These are phyloP conservation scores for Laothoe populi DNA, from an alignment of 2,888 invertebrate genomes.

Conservation along the genomic window DNA sequence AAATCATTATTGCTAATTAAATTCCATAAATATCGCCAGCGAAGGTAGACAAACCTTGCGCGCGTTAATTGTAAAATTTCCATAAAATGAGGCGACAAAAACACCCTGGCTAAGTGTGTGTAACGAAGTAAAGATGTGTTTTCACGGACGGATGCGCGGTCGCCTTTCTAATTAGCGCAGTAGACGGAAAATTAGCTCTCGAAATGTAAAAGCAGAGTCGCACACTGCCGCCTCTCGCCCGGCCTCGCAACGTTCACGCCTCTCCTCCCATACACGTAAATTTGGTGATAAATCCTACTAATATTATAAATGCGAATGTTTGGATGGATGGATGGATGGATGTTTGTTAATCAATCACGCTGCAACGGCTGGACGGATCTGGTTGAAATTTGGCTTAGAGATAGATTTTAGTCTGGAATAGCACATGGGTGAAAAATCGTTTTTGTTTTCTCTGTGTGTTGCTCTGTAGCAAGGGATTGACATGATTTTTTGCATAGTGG, in stretches of 20 bases:
- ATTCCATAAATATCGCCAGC: not conserved
- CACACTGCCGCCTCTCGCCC: slow-evolving; percentile 6
- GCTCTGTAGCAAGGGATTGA: no score
- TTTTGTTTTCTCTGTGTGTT: no score
- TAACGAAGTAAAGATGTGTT: slow-evolving; percentile 31
- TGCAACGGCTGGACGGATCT: no score
- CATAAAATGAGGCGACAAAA: slow-evolving; percentile 12
- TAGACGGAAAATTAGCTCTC: slow-evolving; percentile 44
- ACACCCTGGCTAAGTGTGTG: slow-evolving; percentile 20
- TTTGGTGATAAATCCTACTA: not conserved
- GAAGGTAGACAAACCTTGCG: not conserved
- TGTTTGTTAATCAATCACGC: no score
- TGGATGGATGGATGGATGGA: no score
- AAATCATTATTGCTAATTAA: not conserved
- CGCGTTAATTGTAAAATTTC: slow-evolving; percentile 15
- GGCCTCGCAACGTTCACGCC: not conserved
- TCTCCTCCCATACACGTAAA: not conserved
- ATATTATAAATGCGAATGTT: no score
- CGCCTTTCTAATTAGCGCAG: slow-evolving; percentile 47
- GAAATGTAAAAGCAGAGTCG: slow-evolving; percentile 18
- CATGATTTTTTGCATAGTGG: no score
- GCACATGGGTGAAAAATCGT: no score
- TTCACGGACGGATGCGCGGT: slow-evolving; percentile 47
- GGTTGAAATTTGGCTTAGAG: no score
- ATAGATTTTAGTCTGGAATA: no score